Base-by-base conservation (phyloP, 1,140 invertebrate genomes). In the Sitobion miscanthi region DNA sequence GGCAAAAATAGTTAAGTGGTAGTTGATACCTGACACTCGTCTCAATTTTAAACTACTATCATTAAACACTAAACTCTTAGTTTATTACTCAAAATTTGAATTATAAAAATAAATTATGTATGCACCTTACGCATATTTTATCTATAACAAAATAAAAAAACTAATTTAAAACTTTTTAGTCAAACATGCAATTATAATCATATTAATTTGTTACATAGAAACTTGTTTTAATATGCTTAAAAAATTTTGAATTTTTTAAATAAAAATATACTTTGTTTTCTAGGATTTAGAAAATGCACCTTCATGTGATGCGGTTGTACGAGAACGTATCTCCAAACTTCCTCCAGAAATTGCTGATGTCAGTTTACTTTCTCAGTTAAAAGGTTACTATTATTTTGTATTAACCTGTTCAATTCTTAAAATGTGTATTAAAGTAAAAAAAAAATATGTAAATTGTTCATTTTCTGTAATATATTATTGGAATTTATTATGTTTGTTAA, bases 291-390 rank as follows among this genome's bases (percentile, higher is more conserved):
- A 99, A 95, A 98, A 98, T 94, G 98, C 98, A 94, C 98, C 99
- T 2, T 99, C 98, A 0, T 98, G 98, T 94, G 99, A 99, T 96
- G 99, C 98, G 92, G 96, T 96, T 49, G 97, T 99, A 1, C 96
- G 99, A 95, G 98, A 99, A 95, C 97, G 98, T 95, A 99, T 99
- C 94, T 98, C 99, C 0, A 98, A 97, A 88, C 96, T 99, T 62
- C 99, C 99, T 4, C 97, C 97, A 88, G 98, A 99, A 96, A 98
- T 99, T 7, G 99, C 98, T 8, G 98, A 99, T 96, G 97, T 98
- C 21, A 96, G 97, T 94, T 96, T 98, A 94, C 96, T 99, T 83
- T 96, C 97, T 94, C 98, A 98, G 96, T 96, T 98, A 94, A 96
- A 97, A 97, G 97, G 97, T 97, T 95, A 94, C 77, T 94, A 42